These are phyloP conservation scores for Neodiprion fabricii DNA, from an alignment of 1,140 invertebrate genomes.

Conservation along the genomic window DNA sequence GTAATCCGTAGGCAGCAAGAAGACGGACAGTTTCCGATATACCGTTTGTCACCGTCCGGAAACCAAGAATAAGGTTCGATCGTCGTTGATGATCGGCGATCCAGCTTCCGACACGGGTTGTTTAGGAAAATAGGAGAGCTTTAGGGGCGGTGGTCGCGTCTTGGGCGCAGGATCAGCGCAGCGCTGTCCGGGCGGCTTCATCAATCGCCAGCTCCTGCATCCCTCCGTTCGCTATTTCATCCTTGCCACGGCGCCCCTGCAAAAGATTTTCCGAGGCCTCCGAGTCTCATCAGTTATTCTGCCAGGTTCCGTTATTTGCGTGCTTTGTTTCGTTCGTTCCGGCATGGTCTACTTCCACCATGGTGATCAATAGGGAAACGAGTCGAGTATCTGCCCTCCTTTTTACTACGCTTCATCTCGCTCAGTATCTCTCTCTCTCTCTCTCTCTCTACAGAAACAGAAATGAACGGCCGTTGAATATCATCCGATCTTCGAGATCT, in stretches of 20 bases:
- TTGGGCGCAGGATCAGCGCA: background rate
- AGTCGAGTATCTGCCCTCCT: background rate
- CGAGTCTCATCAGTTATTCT: conserved; percentile 45
- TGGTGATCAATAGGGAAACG: conserved; percentile 11
- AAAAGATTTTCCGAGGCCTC: background rate
- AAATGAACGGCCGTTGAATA: background rate
- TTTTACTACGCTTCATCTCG: background rate
- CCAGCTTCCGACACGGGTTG: too few relatives aligned
- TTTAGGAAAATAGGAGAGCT: too few relatives aligned
- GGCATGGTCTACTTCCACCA: background rate
- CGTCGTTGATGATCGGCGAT: too few relatives aligned
- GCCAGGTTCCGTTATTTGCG: conserved; percentile 42
- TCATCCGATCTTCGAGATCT: background rate
- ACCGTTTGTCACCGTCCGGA: too few relatives aligned
- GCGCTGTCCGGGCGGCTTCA: background rate
- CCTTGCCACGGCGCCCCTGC: background rate
- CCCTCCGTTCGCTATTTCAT: background rate
- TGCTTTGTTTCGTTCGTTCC: conserved; percentile 22
- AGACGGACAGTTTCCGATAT: too few relatives aligned
- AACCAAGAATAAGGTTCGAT: too few relatives aligned
- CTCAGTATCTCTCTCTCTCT: too few relatives aligned
- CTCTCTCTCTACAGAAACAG: background rate
- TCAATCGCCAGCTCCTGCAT: background rate
- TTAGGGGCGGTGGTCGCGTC: too few relatives aligned
- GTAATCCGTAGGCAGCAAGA: too few relatives aligned